Evolutionary conservation across 2,797 vertebrate genomes (phyloP), one percentile per base, ranked within the genome.

Genomic region (Myotis vivesi): DNA sequence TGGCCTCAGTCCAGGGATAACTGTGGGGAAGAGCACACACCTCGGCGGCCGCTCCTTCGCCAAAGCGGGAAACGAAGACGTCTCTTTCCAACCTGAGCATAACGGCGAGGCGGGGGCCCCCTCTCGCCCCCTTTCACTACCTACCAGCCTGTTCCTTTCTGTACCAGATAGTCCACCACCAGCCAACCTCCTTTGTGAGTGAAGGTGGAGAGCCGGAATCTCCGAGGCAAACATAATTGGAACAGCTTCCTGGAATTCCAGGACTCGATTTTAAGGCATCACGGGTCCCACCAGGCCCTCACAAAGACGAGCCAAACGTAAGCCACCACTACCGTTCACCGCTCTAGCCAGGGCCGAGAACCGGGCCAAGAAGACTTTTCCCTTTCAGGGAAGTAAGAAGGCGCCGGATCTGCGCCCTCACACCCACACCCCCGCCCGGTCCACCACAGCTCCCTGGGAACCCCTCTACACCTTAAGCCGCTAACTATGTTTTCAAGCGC

Each of bases 391-490:
- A 73, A 59, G 44, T 10, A n/a, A 49, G 10, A 79, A 81, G 44
- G 13, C 2, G 22, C n/a, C 8, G 13, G 23, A 10, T 57, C 49
- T 16, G 49, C 28, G 80, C 12, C 19, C 44, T 72, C 13, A 7
- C 2, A 5, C 2, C 33, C 44, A 51, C 13, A 7, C 3, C 3
- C 4, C 23, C 59, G 41, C 17, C 38, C 33, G 30, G 19, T 57
- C 49, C 46, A 16, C 38, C 15, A 2, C 13, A 3, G 76, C 51
- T 79, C 23, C 36, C 66, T 38, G 12, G 12, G 23, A 12, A 68
- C 38, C 28, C 49, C 36, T 41, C 51, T 6, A 25, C 22, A 3
- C 33, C 28, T 2, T 3, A 1, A 80, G 19, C 11, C 0, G 1
- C 68, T 6, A 30, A 23, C 1, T 0, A 20, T 6, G 23, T 44